phyloP scores from a whole-genome alignment of 1,140 invertebrate genomes.

The Penaeus japonicus region DNA sequence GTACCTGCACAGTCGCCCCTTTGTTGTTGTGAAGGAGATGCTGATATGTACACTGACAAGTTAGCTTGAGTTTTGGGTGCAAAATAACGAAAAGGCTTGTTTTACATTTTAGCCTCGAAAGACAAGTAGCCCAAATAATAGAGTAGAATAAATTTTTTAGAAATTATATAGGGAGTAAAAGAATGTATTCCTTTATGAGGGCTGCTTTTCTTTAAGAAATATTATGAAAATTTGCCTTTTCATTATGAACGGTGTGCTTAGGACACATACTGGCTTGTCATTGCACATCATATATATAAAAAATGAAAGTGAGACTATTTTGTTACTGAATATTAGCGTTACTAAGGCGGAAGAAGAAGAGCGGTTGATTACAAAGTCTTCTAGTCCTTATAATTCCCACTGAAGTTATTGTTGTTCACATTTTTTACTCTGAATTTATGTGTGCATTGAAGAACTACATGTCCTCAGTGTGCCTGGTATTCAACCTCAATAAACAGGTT shows the following conservation, averaged over 20 bases:
- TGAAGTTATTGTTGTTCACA: slow-evolving; percentile 56
- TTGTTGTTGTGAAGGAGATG: slow-evolving; percentile 53
- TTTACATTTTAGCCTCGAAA: not conserved
- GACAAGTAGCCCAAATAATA: too few relatives aligned
- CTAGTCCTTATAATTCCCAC: slow-evolving; percentile 57
- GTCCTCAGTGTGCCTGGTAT: slow-evolving; percentile 49
- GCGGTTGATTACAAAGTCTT: slow-evolving; percentile 53
- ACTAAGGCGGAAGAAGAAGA: slow-evolving; percentile 49
- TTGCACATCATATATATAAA: slow-evolving; percentile 46
- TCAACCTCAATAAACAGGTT: slow-evolving; percentile 54
- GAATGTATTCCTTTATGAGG: too few relatives aligned
- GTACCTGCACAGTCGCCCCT: slow-evolving; percentile 56
- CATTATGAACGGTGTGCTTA: not conserved
- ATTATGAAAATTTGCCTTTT: slow-evolving; percentile 20
- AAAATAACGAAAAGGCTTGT: slow-evolving; percentile 25
- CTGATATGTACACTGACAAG: slow-evolving; percentile 39
- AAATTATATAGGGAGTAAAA: too few relatives aligned
- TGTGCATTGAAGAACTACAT: slow-evolving; percentile 49
- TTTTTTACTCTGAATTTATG: slow-evolving; percentile 56
- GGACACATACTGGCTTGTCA: slow-evolving; percentile 24
- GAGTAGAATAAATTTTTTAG: too few relatives aligned
- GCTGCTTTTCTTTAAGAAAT: not conserved
- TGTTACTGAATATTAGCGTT: slow-evolving; percentile 56
- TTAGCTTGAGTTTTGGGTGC: slow-evolving; percentile 8
- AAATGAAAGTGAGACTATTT: slow-evolving; percentile 53